A percentile compares a stretch with the other conserved stretches of the same genome.
These are phyloP conservation scores for Falco naumanni DNA, from an alignment of 2,797 vertebrate genomes.

Conservation along the genomic window DNA sequence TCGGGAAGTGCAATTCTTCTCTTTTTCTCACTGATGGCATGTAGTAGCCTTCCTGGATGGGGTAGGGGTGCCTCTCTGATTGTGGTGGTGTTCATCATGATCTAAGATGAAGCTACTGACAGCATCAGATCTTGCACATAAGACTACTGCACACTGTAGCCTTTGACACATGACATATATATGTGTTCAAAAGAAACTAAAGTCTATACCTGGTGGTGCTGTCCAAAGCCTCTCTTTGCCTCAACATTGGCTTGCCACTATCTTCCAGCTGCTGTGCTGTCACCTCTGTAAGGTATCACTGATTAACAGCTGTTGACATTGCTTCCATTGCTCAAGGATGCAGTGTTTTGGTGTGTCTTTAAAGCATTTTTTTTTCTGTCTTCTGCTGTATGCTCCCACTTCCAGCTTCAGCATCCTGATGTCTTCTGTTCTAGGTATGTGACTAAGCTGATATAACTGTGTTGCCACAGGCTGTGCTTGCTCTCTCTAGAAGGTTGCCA, in stretches of 20 bases:
- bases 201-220: background rate
- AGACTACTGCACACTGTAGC: background rate
- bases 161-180: background rate
- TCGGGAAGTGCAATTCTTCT: background rate
- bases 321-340: background rate
- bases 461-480: background rate
- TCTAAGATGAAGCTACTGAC: background rate
- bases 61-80: background rate
- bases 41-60: background rate
- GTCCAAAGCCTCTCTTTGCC: background rate
- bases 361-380: background rate
- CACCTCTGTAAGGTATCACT: background rate
- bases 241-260: background rate
- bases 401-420: background rate
- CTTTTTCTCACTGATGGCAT: background rate
- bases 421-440: constrained; percentile 1
- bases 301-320: background rate
- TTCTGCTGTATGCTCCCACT: background rate
- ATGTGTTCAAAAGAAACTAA: background rate
- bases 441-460: background rate
- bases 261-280: background rate
- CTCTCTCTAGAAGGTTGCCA: constrained; percentile 7
- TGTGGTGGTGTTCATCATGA: background rate
- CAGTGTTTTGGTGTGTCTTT: background rate
- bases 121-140: rapidly evolving